phyloP scores from a whole-genome alignment of 2,888 invertebrate genomes.

The Agrotis exclamationis region DNA sequence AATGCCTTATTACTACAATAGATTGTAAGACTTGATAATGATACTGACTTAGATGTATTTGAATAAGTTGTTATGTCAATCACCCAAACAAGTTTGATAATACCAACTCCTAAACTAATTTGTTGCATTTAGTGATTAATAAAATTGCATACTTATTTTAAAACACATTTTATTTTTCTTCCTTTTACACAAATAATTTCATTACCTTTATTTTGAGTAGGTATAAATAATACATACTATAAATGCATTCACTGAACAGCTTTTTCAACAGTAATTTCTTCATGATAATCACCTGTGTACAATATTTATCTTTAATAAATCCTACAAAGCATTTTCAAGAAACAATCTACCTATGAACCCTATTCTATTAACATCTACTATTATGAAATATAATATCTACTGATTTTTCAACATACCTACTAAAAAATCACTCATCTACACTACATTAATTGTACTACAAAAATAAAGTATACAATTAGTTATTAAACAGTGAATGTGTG shows the following conservation, averaged over 20 bases:
- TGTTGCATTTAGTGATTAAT: conserved; percentile 91
- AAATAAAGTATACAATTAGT: conserved; percentile 28
- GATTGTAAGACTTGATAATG: conserved; percentile 89
- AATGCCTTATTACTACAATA: conserved; percentile 91
- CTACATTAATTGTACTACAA: conserved; percentile 35
- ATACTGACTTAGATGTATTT: conserved; percentile 89
- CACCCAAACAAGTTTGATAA: conserved; percentile 81
- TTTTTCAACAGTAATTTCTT: conserved; percentile 62
- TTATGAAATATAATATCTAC: conserved; percentile 17
- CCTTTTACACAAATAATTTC: conserved; percentile 34
- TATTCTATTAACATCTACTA: not conserved
- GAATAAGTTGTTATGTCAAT: conserved; percentile 83
- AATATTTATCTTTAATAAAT: conserved; percentile 33
- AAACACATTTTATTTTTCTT: conserved; percentile 69
- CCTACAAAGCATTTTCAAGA: conserved; percentile 10
- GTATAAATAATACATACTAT: not conserved
- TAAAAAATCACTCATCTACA: conserved; percentile 19
- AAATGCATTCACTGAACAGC: conserved; percentile 39
- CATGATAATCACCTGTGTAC: conserved; percentile 71
- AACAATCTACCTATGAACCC: conserved; percentile 11
- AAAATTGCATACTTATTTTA: conserved; percentile 91
- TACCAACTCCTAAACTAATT: conserved; percentile 88
- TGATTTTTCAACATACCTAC: conserved; percentile 17
- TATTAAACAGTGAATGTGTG: conserved; percentile 4
- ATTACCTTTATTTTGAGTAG: conserved; percentile 16